Conservation (phyloP, 2,888 invertebrate genomes). For the Periphyllus acericola region DNA sequence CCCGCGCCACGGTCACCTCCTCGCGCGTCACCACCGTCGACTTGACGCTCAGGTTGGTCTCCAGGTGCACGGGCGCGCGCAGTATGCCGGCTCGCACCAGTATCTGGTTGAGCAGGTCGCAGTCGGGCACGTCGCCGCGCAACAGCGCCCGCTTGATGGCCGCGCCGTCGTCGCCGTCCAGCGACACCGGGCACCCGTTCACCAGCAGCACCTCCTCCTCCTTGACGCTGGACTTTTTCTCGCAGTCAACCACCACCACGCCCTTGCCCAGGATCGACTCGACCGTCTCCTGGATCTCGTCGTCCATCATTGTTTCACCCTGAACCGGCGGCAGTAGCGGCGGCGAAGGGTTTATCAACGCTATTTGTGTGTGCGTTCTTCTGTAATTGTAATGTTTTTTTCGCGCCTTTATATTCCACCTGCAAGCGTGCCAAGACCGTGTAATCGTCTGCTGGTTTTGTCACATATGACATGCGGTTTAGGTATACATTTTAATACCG, state of each 20-base stretch:
- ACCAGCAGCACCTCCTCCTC: constrained; percentile 79
- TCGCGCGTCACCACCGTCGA: constrained; percentile 78
- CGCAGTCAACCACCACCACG: constrained; percentile 78
- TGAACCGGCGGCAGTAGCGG: neutral
- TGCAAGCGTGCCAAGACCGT: too few relatives aligned
- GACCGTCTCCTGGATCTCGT: constrained; percentile 79
- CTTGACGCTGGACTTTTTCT: constrained; percentile 77
- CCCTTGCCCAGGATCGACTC: constrained; percentile 79
- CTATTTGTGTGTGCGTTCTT: neutral
- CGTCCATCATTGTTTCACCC: constrained; percentile 72
- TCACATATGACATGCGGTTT: neutral
- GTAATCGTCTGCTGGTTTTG: too few relatives aligned
- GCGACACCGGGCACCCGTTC: constrained; percentile 76
- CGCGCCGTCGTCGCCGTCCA: constrained; percentile 76
- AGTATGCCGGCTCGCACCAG: constrained; percentile 68
- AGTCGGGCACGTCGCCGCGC: constrained; percentile 77
- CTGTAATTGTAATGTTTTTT: neutral
- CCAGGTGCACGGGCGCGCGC: constrained; percentile 76
- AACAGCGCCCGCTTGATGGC: constrained; percentile 77
- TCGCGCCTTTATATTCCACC: neutral
- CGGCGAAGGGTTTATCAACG: neutral
- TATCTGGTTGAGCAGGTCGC: constrained; percentile 77
- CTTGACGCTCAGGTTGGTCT: constrained; percentile 78
- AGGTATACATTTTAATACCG: neutral
- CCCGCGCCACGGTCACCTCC: constrained; percentile 76